phyloP scores from a whole-genome alignment of 2,888 invertebrate species.

The Biston stratarius region DNA sequence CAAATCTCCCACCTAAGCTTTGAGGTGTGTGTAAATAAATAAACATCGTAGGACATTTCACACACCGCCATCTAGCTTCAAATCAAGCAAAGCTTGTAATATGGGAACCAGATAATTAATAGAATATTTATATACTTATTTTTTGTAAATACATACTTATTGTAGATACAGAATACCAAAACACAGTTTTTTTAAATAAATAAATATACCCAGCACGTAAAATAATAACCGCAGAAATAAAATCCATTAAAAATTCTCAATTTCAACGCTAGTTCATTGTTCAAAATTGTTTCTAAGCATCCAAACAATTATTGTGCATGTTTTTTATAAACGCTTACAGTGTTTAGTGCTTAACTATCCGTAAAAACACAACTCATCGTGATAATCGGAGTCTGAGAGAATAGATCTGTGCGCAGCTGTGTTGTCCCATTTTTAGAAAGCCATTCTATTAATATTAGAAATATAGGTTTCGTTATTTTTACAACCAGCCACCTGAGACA shows the following conservation, averaged over 20 bases:
- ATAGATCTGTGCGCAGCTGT: constrained; percentile 9
- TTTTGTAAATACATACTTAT: too few relatives aligned
- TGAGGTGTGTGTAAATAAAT: too few relatives aligned
- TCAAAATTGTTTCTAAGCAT: background rate
- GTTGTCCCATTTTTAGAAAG: constrained; percentile 3
- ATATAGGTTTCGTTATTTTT: constrained; percentile 20
- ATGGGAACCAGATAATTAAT: too few relatives aligned
- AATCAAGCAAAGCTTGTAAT: too few relatives aligned
- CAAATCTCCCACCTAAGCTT: too few relatives aligned
- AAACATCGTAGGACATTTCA: too few relatives aligned
- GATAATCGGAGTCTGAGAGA: constrained; percentile 8
- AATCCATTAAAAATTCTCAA: background rate
- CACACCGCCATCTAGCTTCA: too few relatives aligned
- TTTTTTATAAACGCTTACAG: constrained; percentile 9
- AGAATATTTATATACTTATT: too few relatives aligned
- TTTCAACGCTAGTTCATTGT: constrained; percentile 6
- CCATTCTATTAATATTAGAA: constrained; percentile 24
- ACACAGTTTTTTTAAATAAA: too few relatives aligned
- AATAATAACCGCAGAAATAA: background rate
- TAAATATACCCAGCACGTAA: background rate
- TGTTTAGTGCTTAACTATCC: constrained; percentile 12
- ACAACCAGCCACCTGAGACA: constrained; percentile 13
- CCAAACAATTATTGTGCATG: background rate
- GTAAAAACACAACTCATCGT: constrained; percentile 14
- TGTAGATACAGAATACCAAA: too few relatives aligned